Evolutionary conservation across 2,113 vertebrate species (phyloP).

Genomic region (Acanthisitta chloris): DNA sequence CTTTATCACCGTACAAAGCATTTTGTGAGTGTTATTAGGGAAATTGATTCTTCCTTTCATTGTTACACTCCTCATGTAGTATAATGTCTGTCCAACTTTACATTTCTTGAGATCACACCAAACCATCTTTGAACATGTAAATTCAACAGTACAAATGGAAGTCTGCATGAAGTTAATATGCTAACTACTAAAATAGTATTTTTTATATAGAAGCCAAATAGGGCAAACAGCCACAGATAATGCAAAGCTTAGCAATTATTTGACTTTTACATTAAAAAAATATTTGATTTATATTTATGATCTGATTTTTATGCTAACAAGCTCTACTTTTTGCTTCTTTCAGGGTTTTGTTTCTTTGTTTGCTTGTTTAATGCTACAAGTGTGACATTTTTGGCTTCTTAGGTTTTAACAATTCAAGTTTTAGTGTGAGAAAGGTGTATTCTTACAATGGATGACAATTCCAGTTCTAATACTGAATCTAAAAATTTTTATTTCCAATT

Average conservation of each 20-base stretch:
- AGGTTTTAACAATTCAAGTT: neutral
- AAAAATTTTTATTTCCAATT: neutral
- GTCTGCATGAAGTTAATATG: neutral
- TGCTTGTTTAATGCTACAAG: neutral
- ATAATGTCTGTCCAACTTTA: neutral
- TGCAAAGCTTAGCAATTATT: neutral
- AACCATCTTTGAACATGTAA: neutral
- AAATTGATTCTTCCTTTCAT: neutral
- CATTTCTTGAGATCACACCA: neutral
- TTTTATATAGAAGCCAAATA: neutral
- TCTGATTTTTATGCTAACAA: neutral
- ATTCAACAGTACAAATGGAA: neutral
- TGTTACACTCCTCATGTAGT: neutral
- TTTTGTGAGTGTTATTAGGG: neutral
- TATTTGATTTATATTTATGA: neutral
- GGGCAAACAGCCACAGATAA: neutral
- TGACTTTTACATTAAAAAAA: neutral
- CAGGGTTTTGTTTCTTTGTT: neutral
- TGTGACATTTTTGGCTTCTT: neutral
- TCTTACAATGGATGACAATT: neutral
- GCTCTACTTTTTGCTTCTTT: neutral
- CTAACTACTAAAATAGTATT: neutral
- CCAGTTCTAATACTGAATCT: neutral
- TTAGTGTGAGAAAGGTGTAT: neutral
- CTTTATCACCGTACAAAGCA: neutral